phyloP scores from a whole-genome alignment of 2,888 invertebrate species.

The Asteroscopus sphinx region DNA sequence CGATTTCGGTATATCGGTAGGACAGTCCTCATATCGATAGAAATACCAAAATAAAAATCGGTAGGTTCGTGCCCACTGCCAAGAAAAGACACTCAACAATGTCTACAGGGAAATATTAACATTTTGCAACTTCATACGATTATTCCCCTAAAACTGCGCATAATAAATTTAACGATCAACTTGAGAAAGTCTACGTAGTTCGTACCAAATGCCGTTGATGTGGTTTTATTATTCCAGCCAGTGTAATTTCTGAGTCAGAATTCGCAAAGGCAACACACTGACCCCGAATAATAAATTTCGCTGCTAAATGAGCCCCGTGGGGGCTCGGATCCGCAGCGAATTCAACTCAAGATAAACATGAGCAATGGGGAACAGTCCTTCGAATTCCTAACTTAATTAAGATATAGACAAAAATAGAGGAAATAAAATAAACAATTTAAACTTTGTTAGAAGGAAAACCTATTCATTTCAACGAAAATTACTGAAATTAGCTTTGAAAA shows the following conservation, averaged over 20 bases:
- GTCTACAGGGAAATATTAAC: conserved; percentile 36
- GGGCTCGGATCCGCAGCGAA: conserved; percentile 46
- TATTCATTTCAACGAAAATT: neutral
- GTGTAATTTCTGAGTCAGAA: conserved; percentile 54
- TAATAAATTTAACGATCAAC: conserved; percentile 39
- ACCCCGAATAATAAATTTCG: conserved; percentile 63
- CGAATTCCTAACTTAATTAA: conserved; percentile 18
- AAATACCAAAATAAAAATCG: too few relatives aligned
- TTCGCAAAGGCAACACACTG: conserved; percentile 60
- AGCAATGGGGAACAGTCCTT: conserved; percentile 39
- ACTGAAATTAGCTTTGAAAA: neutral
- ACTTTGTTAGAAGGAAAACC: too few relatives aligned
- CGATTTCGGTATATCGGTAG: too few relatives aligned
- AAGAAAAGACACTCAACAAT: conserved; percentile 7
- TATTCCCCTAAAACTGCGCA: conserved; percentile 35
- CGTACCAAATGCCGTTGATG: conserved; percentile 32
- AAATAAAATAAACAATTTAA: neutral
- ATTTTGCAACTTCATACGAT: conserved; percentile 22
- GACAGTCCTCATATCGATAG: too few relatives aligned
- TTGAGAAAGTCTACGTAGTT: conserved; percentile 41
- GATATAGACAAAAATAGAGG: conserved; percentile 10
- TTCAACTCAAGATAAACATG: conserved; percentile 53
- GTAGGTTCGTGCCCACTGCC: too few relatives aligned
- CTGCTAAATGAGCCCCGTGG: conserved; percentile 55
- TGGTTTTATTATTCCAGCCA: conserved; percentile 55